These are phyloP conservation scores for Cerastis leucographa DNA, from an alignment of 2,888 invertebrate genomes.

Conservation along the genomic window DNA sequence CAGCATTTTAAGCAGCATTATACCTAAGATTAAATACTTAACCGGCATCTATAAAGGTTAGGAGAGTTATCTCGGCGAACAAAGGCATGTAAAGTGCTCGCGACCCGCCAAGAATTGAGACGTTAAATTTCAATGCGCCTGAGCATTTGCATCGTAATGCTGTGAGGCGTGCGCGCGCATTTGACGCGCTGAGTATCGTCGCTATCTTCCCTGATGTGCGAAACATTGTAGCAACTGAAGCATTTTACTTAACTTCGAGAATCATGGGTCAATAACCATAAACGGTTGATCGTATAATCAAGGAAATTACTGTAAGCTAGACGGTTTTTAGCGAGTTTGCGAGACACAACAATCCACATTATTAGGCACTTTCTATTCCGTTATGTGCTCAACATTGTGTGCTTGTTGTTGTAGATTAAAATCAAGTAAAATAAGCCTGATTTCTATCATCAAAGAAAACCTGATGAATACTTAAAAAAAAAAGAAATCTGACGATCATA, in stretches of 20 bases:
- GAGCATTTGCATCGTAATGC: conserved; percentile 76
- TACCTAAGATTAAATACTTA: conserved; percentile 67
- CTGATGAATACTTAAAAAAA: too few relatives aligned
- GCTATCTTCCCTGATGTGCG: conserved; percentile 57
- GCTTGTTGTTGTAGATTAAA: neutral
- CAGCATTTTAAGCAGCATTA: conserved; percentile 48
- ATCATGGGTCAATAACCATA: conserved; percentile 6
- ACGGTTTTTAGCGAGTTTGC: neutral
- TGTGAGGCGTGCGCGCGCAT: conserved; percentile 73
- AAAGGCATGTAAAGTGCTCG: conserved; percentile 70
- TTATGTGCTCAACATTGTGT: neutral
- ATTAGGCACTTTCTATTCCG: neutral
- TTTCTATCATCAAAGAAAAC: neutral
- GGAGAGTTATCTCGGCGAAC: conserved; percentile 62
- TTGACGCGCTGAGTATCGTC: conserved; percentile 54
- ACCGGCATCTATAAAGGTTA: conserved; percentile 63
- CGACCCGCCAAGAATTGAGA: conserved; percentile 75
- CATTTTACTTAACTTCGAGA: conserved; percentile 8
- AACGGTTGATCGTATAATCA: conserved; percentile 15
- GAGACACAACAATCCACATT: too few relatives aligned
- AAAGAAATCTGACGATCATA: neutral
- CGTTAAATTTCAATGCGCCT: conserved; percentile 76
- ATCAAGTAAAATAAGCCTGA: neutral
- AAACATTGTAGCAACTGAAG: conserved; percentile 51
- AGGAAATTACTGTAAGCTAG: neutral